A percentile compares a stretch with the other conserved stretches of the same genome.
phyloP scores from a whole-genome alignment of 2,888 invertebrate species.

The Listrodromus nycthemerus region DNA sequence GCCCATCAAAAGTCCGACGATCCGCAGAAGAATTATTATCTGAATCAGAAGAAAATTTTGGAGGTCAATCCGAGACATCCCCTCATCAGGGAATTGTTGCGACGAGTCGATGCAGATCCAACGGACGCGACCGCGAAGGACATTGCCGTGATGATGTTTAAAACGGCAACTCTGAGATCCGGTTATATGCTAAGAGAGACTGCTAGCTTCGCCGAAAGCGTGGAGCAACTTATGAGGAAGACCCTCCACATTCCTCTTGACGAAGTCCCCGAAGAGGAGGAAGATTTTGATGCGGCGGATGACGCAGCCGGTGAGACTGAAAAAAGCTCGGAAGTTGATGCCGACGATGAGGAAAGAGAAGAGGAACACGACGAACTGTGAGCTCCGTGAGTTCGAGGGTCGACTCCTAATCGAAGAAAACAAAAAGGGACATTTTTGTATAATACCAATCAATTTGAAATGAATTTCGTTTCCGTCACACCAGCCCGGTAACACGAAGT shows the following conservation, averaged over 20 bases:
- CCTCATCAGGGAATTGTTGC: conserved; percentile 95
- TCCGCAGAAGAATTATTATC: conserved; percentile 94
- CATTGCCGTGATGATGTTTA: conserved; percentile 95
- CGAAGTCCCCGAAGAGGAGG: conserved; percentile 86
- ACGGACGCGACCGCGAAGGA: conserved; percentile 92
- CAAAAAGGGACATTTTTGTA: conserved; percentile 42
- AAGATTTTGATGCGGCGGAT: conserved; percentile 73
- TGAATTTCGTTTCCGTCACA: not conserved
- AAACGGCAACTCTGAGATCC: conserved; percentile 96
- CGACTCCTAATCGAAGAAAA: conserved; percentile 39
- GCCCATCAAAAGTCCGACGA: conserved; percentile 98
- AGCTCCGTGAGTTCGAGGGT: conserved; percentile 65
- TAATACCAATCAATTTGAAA: not conserved
- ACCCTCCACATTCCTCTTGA: conserved; percentile 91
- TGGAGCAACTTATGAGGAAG: conserved; percentile 95
- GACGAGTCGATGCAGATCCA: conserved; percentile 91
- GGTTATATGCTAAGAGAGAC: conserved; percentile 97
- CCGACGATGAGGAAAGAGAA: conserved; percentile 84
- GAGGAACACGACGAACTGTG: conserved; percentile 88
- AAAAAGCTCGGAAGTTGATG: conserved; percentile 83
- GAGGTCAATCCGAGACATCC: conserved; percentile 99
- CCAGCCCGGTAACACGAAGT: not conserved
- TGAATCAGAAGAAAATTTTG: conserved; percentile 97
- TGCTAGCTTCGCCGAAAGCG: conserved; percentile 94
- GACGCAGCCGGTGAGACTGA: conserved; percentile 79